Evolutionary conservation across 2,113 vertebrate species (phyloP).

Genomic region (Sorex araneus): DNA sequence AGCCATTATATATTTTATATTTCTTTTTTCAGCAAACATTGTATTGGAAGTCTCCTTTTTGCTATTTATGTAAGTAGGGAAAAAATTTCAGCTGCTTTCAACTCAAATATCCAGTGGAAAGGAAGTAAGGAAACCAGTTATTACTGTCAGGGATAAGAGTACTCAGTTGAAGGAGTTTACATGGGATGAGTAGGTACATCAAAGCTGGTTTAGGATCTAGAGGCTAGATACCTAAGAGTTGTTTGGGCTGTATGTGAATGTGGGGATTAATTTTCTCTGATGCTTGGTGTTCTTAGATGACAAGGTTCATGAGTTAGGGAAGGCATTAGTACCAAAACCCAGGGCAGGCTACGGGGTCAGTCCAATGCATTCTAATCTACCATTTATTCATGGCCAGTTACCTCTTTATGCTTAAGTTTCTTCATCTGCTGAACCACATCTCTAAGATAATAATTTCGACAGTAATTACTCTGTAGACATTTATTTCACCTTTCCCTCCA

Average conservation of each 20-base stretch:
- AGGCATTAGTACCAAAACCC: conserved; percentile 50
- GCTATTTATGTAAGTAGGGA: conserved; percentile 31
- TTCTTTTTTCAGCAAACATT: conserved; percentile 50
- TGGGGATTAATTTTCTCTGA: conserved; percentile 52
- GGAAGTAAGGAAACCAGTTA: conserved; percentile 52
- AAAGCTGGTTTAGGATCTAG: conserved; percentile 51
- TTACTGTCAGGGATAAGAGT: conserved; percentile 29
- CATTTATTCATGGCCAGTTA: conserved; percentile 51
- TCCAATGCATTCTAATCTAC: conserved; percentile 45
- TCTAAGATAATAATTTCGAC: conserved; percentile 59
- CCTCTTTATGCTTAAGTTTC: conserved; percentile 49
- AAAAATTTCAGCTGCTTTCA: conserved; percentile 36
- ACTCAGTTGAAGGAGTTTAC: conserved; percentile 43
- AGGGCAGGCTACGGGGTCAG: conserved; percentile 1
- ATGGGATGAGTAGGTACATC: conserved; percentile 8
- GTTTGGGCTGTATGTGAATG: conserved; percentile 34
- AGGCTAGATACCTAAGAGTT: conserved; percentile 42
- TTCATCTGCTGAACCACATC: conserved; percentile 50
- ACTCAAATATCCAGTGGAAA: conserved; percentile 44
- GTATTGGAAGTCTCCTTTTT: conserved; percentile 48
- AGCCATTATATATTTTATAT: conserved; percentile 57
- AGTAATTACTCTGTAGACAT: conserved; percentile 58
- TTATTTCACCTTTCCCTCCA: conserved; percentile 52
- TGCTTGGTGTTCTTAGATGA: conserved; percentile 40
- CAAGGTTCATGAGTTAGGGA: conserved; percentile 54